Evolutionary conservation across 2,888 invertebrate genomes (phyloP), one percentile per base, ranked within the genome.

Genomic region (Anticlea derivata): DNA sequence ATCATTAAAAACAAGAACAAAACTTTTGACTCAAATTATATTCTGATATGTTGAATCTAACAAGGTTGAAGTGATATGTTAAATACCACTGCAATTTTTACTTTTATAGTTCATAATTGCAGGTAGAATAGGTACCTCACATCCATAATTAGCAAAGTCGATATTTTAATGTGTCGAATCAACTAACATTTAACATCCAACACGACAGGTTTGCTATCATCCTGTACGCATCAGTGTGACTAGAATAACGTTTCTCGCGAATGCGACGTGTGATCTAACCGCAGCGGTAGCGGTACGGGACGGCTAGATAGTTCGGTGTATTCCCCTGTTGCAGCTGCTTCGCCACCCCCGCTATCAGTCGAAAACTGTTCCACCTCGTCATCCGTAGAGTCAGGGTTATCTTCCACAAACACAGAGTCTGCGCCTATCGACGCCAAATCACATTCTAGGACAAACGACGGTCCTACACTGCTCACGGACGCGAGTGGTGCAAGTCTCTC

Each of bases 281-380:
- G 79, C 63, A 78, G 58, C 65, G 86, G 79, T 71, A 81, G 70
- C 67, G 78, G 73, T 37, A 74, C 64, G 13, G 88, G 83, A 40
- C 91, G 78, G 62, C 78, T 86, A 8, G 86, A 73, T 20, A 91
- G 78, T 70, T 88, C 89, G 41, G 91, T 88, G 63, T 84, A 73
- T 50, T 87, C 87, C 29, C 77, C 76, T 8, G 69, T 70, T 29
- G 75, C 76, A 26, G 82, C 79, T 40, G 79, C 79, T 12, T 85
- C 86, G 38, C 82, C 89, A 50, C 93, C 93, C 61, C 95, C 96
- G 70, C 95, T 96, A 73, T 96, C 96, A 27, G 96, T 96, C 52
- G 96, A 96, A 74, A 96, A 94, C 68, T 95, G 95, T 70, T 95
- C 96, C 66, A 96, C 94, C 71, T 96, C 96, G 70, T 96, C 96